Conservation (phyloP, 2,113 vertebrate genomes). For the Orthonyx spaldingii region DNA sequence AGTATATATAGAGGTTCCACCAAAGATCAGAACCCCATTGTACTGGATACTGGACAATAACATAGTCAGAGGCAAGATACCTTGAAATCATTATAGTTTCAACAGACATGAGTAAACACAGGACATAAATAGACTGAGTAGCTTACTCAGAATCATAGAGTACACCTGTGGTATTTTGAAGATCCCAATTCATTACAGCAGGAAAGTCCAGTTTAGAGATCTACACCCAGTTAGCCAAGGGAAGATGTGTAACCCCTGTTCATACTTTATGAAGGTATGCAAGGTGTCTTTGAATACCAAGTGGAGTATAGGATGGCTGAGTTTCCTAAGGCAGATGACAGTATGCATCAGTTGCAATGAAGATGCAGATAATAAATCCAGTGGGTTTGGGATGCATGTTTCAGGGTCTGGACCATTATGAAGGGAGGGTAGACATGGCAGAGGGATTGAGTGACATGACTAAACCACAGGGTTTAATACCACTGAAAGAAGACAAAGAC, state of each 20-base stretch:
- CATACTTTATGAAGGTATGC: neutral
- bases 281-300: neutral
- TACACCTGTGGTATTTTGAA: neutral
- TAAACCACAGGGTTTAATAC: neutral
- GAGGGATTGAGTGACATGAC: neutral
- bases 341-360: neutral
- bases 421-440: neutral
- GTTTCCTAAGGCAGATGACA: neutral
- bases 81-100: neutral
- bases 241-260: neutral
- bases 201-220: neutral
- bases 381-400: accelerated
- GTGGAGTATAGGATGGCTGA: neutral
- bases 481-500: neutral
- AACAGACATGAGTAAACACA: neutral
- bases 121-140: neutral
- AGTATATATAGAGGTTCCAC: neutral
- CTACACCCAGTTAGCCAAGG: neutral
- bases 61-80: neutral
- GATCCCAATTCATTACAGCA: neutral
- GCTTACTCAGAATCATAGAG: neutral
- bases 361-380: neutral
- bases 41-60: neutral
- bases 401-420: neutral
- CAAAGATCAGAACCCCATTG: neutral